Conservation (phyloP, 2,113 vertebrate species). For the Pedetes capensis region DNA sequence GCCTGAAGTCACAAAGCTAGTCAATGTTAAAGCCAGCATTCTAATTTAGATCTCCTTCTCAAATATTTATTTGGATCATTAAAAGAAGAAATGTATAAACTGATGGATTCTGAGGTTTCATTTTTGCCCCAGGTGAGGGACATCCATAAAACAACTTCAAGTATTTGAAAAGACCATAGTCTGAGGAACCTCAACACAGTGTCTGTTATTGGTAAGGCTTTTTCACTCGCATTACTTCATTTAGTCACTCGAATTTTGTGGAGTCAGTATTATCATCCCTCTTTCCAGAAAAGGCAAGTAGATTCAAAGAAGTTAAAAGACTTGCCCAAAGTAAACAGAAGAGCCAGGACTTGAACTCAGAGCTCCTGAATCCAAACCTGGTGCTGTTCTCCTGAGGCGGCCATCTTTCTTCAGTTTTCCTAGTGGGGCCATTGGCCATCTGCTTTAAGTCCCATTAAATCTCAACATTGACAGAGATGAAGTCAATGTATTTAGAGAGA, state of each 20-base stretch:
- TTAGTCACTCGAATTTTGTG: not conserved
- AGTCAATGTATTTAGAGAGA: not conserved
- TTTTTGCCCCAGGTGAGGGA: not conserved
- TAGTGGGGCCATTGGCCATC: not conserved
- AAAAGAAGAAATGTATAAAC: slow-evolving; percentile 14
- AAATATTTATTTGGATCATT: not conserved
- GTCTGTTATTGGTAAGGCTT: not conserved
- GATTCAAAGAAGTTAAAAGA: not conserved
- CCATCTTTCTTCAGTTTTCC: not conserved
- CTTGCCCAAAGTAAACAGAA: not conserved
- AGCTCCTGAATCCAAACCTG: not conserved
- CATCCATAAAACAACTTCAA: not conserved
- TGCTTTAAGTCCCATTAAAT: not conserved
- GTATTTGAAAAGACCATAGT: not conserved
- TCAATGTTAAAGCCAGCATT: not conserved
- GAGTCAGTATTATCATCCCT: not conserved
- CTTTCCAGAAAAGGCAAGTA: not conserved
- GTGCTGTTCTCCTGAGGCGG: not conserved
- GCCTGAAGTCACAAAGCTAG: not conserved
- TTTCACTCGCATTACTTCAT: not conserved
- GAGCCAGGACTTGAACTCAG: not conserved
- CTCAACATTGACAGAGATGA: not conserved
- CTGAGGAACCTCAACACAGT: not conserved
- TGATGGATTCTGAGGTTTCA: not conserved
- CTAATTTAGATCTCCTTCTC: not conserved